These are phyloP conservation scores for Pterophyllum scalare DNA, from an alignment of 2,113 vertebrate genomes.

Conservation along the genomic window DNA sequence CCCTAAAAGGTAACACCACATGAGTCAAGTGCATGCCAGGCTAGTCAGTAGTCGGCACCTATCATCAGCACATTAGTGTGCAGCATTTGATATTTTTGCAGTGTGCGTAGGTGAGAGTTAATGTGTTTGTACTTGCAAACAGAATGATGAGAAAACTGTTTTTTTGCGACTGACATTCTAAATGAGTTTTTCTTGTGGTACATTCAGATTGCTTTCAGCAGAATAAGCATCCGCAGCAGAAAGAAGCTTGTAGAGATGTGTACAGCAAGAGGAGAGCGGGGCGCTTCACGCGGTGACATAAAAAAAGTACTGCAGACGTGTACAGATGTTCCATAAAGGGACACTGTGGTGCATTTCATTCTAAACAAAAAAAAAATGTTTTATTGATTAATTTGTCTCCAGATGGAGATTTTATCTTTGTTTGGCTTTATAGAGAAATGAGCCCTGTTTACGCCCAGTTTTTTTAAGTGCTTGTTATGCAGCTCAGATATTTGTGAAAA, in stretches of 20 bases:
- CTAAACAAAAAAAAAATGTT: background rate
- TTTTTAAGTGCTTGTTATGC: too few relatives aligned
- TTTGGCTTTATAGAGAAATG: background rate
- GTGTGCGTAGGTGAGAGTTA: constrained; percentile 16
- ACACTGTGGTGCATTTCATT: background rate
- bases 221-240: background rate
- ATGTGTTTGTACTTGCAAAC: background rate
- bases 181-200: constrained; percentile 7
- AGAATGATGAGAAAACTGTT: background rate
- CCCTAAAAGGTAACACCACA: constrained; percentile 90
- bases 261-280: background rate
- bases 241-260: background rate
- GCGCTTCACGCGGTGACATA: background rate
- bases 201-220: background rate
- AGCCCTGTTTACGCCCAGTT: background rate
- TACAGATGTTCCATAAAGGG: background rate
- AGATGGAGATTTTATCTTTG: background rate
- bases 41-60: background rate
- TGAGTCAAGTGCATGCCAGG: rapidly evolving
- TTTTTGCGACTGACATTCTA: constrained; percentile 32
- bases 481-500: background rate
- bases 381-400: background rate
- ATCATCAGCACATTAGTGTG: background rate
- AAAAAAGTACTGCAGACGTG: background rate
- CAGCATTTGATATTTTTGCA: background rate